A percentile compares a stretch with the other conserved stretches of the same genome.
phyloP scores from a whole-genome alignment of 1,140 invertebrate species.

The Lepidurus couesii region DNA sequence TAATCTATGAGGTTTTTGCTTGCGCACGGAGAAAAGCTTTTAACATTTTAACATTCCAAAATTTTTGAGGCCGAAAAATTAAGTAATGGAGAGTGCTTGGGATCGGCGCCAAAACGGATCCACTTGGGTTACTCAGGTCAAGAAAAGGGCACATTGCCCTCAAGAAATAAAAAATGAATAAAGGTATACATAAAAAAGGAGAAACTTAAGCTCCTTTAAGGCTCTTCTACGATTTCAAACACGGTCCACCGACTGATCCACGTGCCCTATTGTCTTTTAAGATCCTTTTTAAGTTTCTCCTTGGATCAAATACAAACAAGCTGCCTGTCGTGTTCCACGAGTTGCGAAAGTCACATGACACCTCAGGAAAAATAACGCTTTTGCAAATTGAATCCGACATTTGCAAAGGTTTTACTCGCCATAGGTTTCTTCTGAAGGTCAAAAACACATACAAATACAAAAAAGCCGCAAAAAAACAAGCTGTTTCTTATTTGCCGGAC shows the following conservation, averaged over 20 bases:
- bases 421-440: slow-evolving; percentile 11
- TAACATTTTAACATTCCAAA: not conserved
- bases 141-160: not conserved
- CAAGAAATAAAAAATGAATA: not conserved
- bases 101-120: not conserved
- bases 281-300: not conserved
- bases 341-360: not conserved
- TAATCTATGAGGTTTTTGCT: not conserved
- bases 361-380: not conserved
- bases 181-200: not conserved
- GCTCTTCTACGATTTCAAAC: slow-evolving; percentile 13
- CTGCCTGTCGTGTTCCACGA: not conserved
- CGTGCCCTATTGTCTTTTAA: not conserved
- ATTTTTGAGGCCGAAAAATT: not conserved
- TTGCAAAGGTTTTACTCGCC: not conserved
- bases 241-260: slow-evolving; percentile 13
- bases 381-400: slow-evolving; percentile 1
- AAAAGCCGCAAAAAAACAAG: not conserved
- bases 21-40: not conserved
- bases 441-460: not conserved
- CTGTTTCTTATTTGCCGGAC: not conserved
- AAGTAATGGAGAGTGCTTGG: slow-evolving; percentile 1
- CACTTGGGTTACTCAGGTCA: not conserved
- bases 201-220: not conserved
- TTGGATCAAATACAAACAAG: too few relatives aligned